Evolutionary conservation across 2,113 vertebrate genomes (phyloP), one percentile per base, ranked within the genome.

Genomic region (Neopipo cinnamomea): DNA sequence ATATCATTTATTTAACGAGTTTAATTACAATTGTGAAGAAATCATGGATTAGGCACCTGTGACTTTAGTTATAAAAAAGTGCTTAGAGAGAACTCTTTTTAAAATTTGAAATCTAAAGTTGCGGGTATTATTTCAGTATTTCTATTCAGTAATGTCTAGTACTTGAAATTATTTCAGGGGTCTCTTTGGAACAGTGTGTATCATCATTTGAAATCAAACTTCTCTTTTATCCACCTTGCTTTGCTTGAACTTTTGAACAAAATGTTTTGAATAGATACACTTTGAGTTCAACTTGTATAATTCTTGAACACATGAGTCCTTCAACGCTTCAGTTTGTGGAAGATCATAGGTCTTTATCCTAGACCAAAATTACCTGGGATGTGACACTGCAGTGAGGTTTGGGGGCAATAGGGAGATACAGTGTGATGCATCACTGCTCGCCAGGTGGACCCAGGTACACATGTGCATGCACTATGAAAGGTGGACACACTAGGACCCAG

Each of bases 21-120:
- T 94, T 93, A 94, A 95, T 94, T 92, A 91, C 67, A 95, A 77
- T 59, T 56, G 42, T 83, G 71, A 90, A 90, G 67, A 93, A 93
- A 73, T 92, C 11, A 85, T 85, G 62, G 49, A 81, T 91, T 91
- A 65, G 39, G 30, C 71, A 92, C 62, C 85, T 93, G 85, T 83
- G 85, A 85, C 63, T 79, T 76, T n/a, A 67, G 41, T 72, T 80
- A 78, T 55, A 13, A 63, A 89, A 56, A 55, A 58, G 31, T 56
- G 11, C 42, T 68, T 75, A 85, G 42, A 78, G 46, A 74, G 19
- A 53, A 13, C 11, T 73, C 10, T 67, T 85, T 59, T 44, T 30
- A 61, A 77, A 89, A 81, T 50, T 35, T 47, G 25, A 85, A 88
- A 83, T 27, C 17, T 33, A 41, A 75, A 78, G 13, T 74, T 79